A percentile compares a stretch with the other conserved stretches of the same genome.
These are phyloP conservation scores for Agraylea sexmaculata DNA, from an alignment of 1,140 invertebrate genomes.

Conservation along the genomic window DNA sequence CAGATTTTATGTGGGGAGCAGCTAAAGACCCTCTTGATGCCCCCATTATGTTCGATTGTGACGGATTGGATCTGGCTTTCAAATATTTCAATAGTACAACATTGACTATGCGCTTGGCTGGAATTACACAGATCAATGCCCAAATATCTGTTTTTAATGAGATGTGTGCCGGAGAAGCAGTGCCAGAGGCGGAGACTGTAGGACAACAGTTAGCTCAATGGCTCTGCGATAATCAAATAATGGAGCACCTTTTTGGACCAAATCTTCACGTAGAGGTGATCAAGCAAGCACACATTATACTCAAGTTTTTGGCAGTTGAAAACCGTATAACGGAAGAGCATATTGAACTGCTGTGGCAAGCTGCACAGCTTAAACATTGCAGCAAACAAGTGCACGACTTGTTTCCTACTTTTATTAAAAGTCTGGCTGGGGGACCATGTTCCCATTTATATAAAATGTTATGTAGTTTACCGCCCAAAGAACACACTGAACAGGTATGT, in stretches of 20 bases:
- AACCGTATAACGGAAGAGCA: slow-evolving; percentile 82
- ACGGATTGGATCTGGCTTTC: slow-evolving; percentile 82
- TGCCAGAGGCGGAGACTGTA: slow-evolving; percentile 70
- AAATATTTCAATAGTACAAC: slow-evolving; percentile 92
- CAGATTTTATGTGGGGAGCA: slow-evolving; percentile 88
- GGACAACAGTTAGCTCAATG: slow-evolving; percentile 76
- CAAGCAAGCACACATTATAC: slow-evolving; percentile 86
- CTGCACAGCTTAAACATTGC: slow-evolving; percentile 88
- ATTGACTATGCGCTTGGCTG: slow-evolving; percentile 79
- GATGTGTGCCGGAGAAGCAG: slow-evolving; percentile 73
- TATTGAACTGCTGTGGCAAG: slow-evolving; percentile 87
- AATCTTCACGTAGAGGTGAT: slow-evolving; percentile 93
- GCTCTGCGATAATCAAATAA: slow-evolving; percentile 83
- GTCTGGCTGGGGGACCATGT: slow-evolving; percentile 75
- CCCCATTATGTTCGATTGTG: slow-evolving; percentile 73
- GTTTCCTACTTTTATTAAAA: slow-evolving; percentile 78
- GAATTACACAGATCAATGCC: slow-evolving; percentile 87
- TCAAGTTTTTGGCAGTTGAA: slow-evolving; percentile 87
- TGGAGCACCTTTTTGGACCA: slow-evolving; percentile 89
- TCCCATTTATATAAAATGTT: slow-evolving; percentile 77
- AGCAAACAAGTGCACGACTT: slow-evolving; percentile 86
- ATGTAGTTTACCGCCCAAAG: slow-evolving; percentile 72
- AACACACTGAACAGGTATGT: slow-evolving; percentile 77
- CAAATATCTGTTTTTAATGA: slow-evolving; percentile 87
- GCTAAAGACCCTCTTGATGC: slow-evolving; percentile 85